Conservation (phyloP, 1,140 invertebrate species). For the Vanessa atalanta region DNA sequence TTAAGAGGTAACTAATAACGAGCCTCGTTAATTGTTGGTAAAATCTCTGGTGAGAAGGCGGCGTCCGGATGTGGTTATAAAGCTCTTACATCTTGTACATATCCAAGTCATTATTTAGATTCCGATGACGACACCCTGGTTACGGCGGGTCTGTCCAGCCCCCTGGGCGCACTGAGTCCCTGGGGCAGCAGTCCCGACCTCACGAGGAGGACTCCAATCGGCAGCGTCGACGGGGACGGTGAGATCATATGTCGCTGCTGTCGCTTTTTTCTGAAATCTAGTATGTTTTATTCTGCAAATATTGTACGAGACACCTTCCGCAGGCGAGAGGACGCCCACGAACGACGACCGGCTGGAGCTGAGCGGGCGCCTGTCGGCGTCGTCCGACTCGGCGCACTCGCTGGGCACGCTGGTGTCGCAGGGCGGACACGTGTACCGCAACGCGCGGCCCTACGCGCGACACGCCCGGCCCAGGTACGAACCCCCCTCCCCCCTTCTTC, state of each 20-base stretch:
- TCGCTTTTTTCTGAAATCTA: not conserved
- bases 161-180: conserved; percentile 66
- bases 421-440: conserved; percentile 71
- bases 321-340: conserved; percentile 59
- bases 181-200: conserved; percentile 70
- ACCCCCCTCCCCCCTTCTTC: not conserved
- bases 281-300: not conserved
- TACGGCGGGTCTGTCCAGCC: conserved; percentile 73
- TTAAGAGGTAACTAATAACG: too few relatives aligned
- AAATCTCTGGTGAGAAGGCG: too few relatives aligned
- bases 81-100: not conserved
- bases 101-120: conserved; percentile 41
- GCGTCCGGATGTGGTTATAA: not conserved
- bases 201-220: conserved; percentile 53
- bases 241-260: not conserved
- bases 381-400: conserved; percentile 73
- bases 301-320: not conserved
- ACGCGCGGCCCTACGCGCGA: conserved; percentile 59
- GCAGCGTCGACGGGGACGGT: conserved; percentile 46
- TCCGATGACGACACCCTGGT: conserved; percentile 80
- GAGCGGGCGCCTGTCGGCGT: conserved; percentile 52
- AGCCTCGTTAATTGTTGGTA: too few relatives aligned
- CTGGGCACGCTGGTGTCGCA: conserved; percentile 78
- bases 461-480: conserved; percentile 52
- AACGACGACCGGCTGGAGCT: conserved; percentile 54